These are phyloP conservation scores for Tachyglossus aculeatus DNA, from an alignment of 2,797 vertebrate species.

Conservation along the genomic window DNA sequence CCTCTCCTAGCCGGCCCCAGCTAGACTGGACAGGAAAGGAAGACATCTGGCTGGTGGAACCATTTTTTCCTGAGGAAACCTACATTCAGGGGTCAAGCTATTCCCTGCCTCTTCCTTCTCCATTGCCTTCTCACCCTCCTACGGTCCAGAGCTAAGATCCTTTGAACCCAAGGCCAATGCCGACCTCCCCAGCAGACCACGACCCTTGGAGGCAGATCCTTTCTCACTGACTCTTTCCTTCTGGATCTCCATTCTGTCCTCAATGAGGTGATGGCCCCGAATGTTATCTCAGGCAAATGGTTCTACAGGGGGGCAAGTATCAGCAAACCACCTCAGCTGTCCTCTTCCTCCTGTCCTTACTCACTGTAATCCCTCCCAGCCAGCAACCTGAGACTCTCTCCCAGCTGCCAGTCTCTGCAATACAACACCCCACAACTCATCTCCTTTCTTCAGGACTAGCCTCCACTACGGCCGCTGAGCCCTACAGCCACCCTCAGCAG, in stretches of 20 bases:
- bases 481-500: too few species aligned
- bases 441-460: not conserved
- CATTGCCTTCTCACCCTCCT: too few species aligned
- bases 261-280: not conserved
- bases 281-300: not conserved
- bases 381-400: not conserved
- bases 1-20: too few species aligned
- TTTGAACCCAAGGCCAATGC: not conserved
- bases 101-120: too few species aligned
- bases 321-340: not conserved
- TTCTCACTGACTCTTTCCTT: not conserved
- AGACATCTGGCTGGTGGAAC: too few species aligned
- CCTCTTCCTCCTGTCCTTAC: too few species aligned
- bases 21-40: too few species aligned
- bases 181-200: not conserved
- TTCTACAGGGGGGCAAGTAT: too few species aligned
- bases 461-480: not conserved
- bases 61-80: too few species aligned
- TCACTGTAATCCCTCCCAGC: not conserved
- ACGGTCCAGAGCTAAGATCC: not conserved
- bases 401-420: constrained; percentile 22
- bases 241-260: not conserved
- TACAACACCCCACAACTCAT: not conserved
- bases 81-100: too few species aligned
- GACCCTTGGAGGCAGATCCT: not conserved